Evolutionary conservation across 2,797 vertebrate genomes (phyloP), one percentile per base, ranked within the genome.

Genomic region (Hippocampus kuda): DNA sequence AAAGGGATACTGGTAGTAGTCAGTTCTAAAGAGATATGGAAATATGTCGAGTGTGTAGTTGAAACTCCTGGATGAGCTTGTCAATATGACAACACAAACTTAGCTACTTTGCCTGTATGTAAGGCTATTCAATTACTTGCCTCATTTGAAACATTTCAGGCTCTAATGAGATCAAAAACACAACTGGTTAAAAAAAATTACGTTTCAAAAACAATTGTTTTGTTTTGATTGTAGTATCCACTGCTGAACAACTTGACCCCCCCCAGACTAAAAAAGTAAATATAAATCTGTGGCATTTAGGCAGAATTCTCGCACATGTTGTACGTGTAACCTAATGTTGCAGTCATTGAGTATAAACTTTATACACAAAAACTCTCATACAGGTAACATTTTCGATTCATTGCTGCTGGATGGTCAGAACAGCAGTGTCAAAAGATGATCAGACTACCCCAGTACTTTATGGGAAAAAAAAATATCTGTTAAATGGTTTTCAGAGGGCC

Each of bases 381-480:
- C 53, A n/a, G n/a, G 53, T n/a, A n/a, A 24, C 10, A 24, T 30
- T 61, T 34, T 27, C 3, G 34, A 62, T 62, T 62, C 41, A 62
- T 62, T 62, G 34, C 60, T 62, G 20, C 59, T 61, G 18, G 26
- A 16, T 61, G 20, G 46, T 48, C 12, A 62, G 8, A 62, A 60
- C 15, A 30, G 18, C 15, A 38, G 30, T 56, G 59, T 61, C 7
- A 16, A 60, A 60, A 30, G 30, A 61, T 11, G 4, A 34, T 20
- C 57, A 60, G 15, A 34, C 27, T 7, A 62, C 61, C 12, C 11
- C 6, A 2, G 2, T 11, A 65, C 24, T 65, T 26, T 1, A 30
- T 22, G 12, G 12, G 7, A 22, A 11, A 20, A 79, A 86, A 86
- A 77, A 53, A 73, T 72, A 80, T 26, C 8, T 22, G 38, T 11